Evolutionary conservation across 35 echinoderm and acorn worm species (phyloP), one percentile per base, ranked within the genome.

Genomic region (Anneissia japonica): DNA sequence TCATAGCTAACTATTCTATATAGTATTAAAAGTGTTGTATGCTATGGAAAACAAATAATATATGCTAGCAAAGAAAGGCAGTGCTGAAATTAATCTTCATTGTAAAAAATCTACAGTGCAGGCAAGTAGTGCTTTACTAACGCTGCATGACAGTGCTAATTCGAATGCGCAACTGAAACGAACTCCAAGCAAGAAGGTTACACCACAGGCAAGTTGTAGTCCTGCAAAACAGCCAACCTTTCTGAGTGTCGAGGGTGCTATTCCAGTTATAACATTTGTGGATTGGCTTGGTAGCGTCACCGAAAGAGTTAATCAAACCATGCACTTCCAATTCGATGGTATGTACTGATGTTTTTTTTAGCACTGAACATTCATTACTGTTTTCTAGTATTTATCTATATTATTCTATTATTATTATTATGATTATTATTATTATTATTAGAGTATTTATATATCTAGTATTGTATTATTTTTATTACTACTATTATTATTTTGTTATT

Each of bases 261-360:
- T 74, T 32, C 84, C 90, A 9, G 79, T 85, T 0, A 88, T 97
- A 30, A 88, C 84, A 14, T 99, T 99, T 83, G 86, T 45, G 73
- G 86, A 91, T 45, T 99, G 91, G 91, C 81, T 99, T 10, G 89
- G 89, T 30, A 99, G 96, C 56, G 96, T 99, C 21, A 99, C 96
- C 26, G 96, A 99, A 41, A 93, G 92, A 36, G 94, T 99, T 40
- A 99, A 99, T 74, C 96, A 99, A 82, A 94, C 96, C 31, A 99
- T 99, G 96, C 96, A 99, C 74, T 94, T 89, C 80, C 96, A 99
- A 74, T 99, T 99, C 82, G 90, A 92, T 77, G 96, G 96, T 99
- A 84, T 83, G 91, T 90, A 0, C 12, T 85, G 46, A 39, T 36
- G 32, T n/a, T n/a, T n/a, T n/a, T n/a, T n/a, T n/a, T n/a, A n/a